Evolutionary conservation across 2,113 vertebrate genomes (phyloP).

Genomic region (Callaeas wilsoni): DNA sequence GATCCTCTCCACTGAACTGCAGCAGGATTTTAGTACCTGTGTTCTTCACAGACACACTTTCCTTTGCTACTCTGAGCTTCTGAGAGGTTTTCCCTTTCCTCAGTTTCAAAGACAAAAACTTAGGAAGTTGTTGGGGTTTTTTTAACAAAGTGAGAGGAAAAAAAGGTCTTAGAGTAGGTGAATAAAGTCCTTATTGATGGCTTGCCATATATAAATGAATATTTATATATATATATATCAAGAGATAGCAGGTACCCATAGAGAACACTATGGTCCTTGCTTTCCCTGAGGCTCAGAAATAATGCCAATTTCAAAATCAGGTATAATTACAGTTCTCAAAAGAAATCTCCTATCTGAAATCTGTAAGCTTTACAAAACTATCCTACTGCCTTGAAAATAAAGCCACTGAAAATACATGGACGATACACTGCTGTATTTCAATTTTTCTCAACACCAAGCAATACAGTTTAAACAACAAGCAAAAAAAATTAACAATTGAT

Average conservation of each 20-base stretch:
- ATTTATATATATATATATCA: too few relatives aligned
- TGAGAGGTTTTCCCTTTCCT: neutral
- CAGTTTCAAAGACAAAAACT: neutral
- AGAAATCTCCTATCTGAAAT: neutral
- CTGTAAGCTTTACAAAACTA: neutral
- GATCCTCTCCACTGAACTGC: neutral
- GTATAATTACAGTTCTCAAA: neutral
- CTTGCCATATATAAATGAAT: neutral
- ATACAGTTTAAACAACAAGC: neutral
- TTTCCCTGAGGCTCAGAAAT: neutral
- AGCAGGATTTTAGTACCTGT: neutral
- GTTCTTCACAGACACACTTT: neutral
- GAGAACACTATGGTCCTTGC: neutral
- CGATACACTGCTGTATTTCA: neutral
- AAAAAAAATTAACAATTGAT: accelerated
- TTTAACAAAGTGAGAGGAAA: neutral
- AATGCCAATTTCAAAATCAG: neutral
- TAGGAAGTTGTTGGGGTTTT: neutral
- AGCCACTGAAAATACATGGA: neutral
- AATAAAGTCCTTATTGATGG: neutral
- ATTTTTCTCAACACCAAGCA: neutral
- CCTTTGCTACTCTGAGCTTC: neutral
- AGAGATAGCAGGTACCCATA: neutral
- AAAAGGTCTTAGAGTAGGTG: neutral
- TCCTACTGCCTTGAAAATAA: neutral